phyloP scores from a whole-genome alignment of 2,113 vertebrate species.

The Physeter macrocephalus region DNA sequence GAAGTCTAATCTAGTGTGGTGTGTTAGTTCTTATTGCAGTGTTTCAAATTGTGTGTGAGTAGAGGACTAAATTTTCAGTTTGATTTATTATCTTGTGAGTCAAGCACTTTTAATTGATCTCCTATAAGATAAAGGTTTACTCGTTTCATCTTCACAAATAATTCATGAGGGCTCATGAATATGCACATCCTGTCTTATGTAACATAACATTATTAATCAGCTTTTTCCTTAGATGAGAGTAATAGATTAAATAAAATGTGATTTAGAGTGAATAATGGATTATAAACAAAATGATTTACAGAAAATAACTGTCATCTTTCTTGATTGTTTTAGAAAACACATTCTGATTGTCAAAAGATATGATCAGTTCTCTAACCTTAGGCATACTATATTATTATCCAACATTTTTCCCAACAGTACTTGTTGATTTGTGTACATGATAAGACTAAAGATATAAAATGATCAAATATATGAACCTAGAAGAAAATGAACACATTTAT shows the following conservation, averaged over 20 bases:
- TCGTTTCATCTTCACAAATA: conserved; percentile 73
- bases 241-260: conserved; percentile 67
- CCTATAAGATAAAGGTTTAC: conserved; percentile 68
- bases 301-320: conserved; percentile 40
- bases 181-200: conserved; percentile 63
- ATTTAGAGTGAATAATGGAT: conserved; percentile 61
- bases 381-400: neutral
- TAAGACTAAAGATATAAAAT: neutral
- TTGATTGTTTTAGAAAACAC: conserved; percentile 21
- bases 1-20: conserved; percentile 8
- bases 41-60: conserved; percentile 56
- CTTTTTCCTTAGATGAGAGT: conserved; percentile 62
- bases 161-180: conserved; percentile 75
- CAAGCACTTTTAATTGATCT: conserved; percentile 74
- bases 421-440: neutral
- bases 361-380: neutral
- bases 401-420: neutral
- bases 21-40: conserved; percentile 11
- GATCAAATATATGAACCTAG: neutral
- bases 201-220: conserved; percentile 70
- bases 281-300: conserved; percentile 60
- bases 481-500: neutral
- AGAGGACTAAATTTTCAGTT: conserved; percentile 41
- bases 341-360: neutral
- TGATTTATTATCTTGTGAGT: conserved; percentile 49